Evolutionary conservation across 2,113 vertebrate species (phyloP), one percentile per base, ranked within the genome.

Genomic region (Pelusios castaneus): DNA sequence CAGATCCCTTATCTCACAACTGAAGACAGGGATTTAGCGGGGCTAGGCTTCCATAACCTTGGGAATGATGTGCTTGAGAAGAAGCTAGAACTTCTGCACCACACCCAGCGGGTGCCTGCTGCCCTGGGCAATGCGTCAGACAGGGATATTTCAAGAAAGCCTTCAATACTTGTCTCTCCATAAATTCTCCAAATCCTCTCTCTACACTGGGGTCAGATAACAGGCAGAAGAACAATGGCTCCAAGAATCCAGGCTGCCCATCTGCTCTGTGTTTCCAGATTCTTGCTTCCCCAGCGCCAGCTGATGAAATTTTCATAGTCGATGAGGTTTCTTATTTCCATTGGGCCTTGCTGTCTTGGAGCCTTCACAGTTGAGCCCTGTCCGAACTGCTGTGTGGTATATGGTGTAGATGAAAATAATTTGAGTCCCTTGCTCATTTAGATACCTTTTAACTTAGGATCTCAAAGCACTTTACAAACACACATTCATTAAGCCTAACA

Each of bases 261-360:
- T 98, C 98, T 98, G 98, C 95, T 98, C 90, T 88, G 22, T 56
- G 96, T 96, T 97, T 97, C 97, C 96, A 95, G 96, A 97, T 97
- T 97, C 96, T 96, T 95, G 92, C 97, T 95, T 96, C 97, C 95
- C 83, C 77, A 96, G 94, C 91, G 25, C 96, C 90, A 97, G 96
- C 96, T 98, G 98, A 98, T 98, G 96, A 98, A 98, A 97, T 97
- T 98, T 98, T 98, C 97, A 98, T 97, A 96, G 97, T 95, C 78
- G 94, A 92, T 95, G 95, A 91, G 96, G 97, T 97, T 97, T 97
- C 97, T 92, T 96, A 3, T 97, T 97, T 97, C 97, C 90, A 93
- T 58, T 0, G 0, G 94, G 80, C 90, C 95, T 94, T 96, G 86
- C 89, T 93, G 96, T 90, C 95, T 95, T 88, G 94, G 78, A 97